Evolutionary conservation across 2,113 vertebrate genomes (phyloP).

Genomic region (Sorex fumeus): DNA sequence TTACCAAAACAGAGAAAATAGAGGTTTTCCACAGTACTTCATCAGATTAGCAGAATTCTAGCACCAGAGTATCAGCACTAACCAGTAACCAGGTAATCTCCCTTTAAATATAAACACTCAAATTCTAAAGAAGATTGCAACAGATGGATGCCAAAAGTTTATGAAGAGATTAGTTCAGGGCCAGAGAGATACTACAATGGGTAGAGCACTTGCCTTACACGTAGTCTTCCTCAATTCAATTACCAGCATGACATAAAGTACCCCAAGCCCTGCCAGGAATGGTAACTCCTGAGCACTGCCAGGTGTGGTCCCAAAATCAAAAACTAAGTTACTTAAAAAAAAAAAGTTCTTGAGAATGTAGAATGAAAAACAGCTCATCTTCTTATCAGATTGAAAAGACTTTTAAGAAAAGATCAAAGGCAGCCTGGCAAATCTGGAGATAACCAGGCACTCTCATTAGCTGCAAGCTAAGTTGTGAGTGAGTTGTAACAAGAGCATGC

Average conservation of each 20-base stretch:
- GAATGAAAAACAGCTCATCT: not conserved
- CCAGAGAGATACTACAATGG: too few species aligned
- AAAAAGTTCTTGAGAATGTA: not conserved
- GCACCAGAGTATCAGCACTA: not conserved
- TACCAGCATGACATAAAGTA: too few species aligned
- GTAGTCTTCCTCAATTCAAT: too few species aligned
- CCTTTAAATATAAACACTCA: constrained; percentile 1
- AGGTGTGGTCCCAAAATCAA: too few species aligned
- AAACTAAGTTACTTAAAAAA: not conserved
- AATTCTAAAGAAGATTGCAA: constrained; percentile 8
- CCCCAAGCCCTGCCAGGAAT: too few species aligned
- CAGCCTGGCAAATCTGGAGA: not conserved
- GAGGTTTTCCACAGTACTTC: not conserved
- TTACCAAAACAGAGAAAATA: not conserved
- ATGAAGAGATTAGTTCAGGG: too few species aligned
- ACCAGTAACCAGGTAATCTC: not conserved
- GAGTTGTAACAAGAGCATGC: not conserved
- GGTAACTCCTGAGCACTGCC: too few species aligned
- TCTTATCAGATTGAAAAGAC: not conserved
- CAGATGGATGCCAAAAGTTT: too few species aligned
- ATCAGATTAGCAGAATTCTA: not conserved
- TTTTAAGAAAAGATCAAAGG: not conserved
- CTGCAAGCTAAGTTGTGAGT: not conserved
- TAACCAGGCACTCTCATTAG: not conserved
- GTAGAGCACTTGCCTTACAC: too few species aligned